Evolutionary conservation across 1,140 invertebrate species (phyloP).

Genomic region (Drosophila bipectinata): DNA sequence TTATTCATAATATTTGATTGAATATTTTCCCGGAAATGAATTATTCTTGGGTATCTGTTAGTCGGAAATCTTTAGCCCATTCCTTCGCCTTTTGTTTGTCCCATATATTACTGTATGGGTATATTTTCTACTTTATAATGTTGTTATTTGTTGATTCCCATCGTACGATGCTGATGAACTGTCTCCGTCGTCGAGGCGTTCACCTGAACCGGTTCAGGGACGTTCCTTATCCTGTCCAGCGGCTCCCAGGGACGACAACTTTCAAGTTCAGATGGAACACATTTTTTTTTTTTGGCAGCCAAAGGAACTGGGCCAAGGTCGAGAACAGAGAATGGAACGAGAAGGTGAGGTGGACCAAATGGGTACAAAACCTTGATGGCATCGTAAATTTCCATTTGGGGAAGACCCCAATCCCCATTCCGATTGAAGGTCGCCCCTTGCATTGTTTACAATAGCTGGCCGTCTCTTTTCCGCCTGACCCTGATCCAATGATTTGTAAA

Average conservation of each 20-base stretch:
- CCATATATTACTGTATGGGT: conserved; percentile 21
- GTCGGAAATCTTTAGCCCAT: conserved; percentile 9
- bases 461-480: conserved; percentile 6
- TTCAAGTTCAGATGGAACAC: conserved; percentile 71
- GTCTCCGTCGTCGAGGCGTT: conserved; percentile 49
- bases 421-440: conserved; percentile 24
- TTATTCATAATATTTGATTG: not conserved
- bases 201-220: conserved; percentile 75
- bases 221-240: conserved; percentile 28
- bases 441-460: not conserved
- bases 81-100: conserved; percentile 34
- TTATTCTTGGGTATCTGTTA: conserved; percentile 28
- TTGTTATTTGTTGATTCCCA: conserved; percentile 46
- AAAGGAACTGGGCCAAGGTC: conserved; percentile 76
- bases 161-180: conserved; percentile 40
- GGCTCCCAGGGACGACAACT: conserved; percentile 67
- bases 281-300: conserved; percentile 54
- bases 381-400: conserved; percentile 54
- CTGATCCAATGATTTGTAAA: conserved; percentile 32
- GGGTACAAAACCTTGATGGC: conserved; percentile 38
- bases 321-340: conserved; percentile 42
- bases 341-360: conserved; percentile 19
- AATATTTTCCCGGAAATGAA: not conserved
- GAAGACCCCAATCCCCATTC: conserved; percentile 10
- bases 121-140: conserved; percentile 44